These are phyloP conservation scores for Sebastiscus tertius DNA, from an alignment of 2,797 vertebrate genomes.

Conservation along the genomic window DNA sequence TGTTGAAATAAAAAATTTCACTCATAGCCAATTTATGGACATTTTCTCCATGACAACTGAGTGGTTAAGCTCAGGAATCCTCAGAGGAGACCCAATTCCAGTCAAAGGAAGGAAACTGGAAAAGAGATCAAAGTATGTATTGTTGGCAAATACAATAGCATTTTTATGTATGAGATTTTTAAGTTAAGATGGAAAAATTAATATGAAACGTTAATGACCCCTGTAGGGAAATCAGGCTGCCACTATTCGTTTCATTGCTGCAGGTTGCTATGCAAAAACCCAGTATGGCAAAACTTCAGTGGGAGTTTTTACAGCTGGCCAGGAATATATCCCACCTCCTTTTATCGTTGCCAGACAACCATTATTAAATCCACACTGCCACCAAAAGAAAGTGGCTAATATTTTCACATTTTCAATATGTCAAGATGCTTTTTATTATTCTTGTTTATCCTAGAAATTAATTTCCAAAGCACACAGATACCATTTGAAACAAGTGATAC, in stretches of 20 bases:
- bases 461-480: background rate
- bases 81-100: background rate
- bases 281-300: background rate
- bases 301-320: background rate
- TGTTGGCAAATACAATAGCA: conserved; percentile 29
- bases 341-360: background rate
- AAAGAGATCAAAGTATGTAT: conserved; percentile 31
- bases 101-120: conserved; percentile 6
- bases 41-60: background rate
- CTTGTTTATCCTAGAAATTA: background rate
- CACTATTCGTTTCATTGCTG: background rate
- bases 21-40: background rate
- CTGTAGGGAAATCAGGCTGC: conserved; percentile 43
- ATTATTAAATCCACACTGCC: background rate
- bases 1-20: background rate
- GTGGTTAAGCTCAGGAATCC: background rate
- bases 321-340: background rate
- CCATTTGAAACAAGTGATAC: background rate
- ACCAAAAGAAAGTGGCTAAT: background rate
- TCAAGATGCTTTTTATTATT: background rate
- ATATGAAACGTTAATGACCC: conserved; percentile 23
- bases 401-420: conserved; percentile 4
- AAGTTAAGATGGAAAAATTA: background rate
- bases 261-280: conserved; percentile 5
- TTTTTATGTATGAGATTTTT: conserved; percentile 5